These are phyloP conservation scores for Smithornis capensis DNA, from an alignment of 2,113 vertebrate genomes.

Conservation along the genomic window DNA sequence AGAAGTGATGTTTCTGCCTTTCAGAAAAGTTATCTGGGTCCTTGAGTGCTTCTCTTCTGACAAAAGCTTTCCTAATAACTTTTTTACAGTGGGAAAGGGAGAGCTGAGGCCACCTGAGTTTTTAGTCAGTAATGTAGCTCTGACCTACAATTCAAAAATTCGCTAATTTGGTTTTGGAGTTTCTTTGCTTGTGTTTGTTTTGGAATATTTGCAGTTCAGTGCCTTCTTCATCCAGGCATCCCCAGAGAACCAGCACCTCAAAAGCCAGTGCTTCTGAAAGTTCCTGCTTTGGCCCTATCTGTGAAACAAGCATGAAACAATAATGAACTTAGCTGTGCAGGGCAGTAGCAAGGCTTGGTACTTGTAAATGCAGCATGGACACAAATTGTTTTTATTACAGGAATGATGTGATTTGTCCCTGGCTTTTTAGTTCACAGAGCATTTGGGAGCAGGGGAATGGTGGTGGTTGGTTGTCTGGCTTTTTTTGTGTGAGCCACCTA, in stretches of 20 bases:
- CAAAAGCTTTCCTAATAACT: not conserved
- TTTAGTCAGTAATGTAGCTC: not conserved
- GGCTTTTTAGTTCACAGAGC: not conserved
- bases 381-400: not conserved
- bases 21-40: not conserved
- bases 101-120: not conserved
- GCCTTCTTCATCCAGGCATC: not conserved
- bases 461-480: not conserved
- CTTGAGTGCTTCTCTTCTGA: not conserved
- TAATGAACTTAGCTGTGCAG: not conserved
- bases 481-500: not conserved
- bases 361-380: not conserved
- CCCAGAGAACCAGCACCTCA: not conserved
- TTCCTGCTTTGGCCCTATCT: not conserved
- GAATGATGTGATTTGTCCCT: not conserved
- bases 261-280: not conserved
- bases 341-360: not conserved
- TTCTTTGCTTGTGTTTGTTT: not conserved
- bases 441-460: not conserved
- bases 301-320: not conserved
- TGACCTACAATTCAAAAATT: not conserved
- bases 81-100: not conserved
- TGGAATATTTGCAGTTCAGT: not conserved
- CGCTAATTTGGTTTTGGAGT: not conserved
- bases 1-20: not conserved